phyloP scores from a whole-genome alignment of 1,140 invertebrate genomes.

The Platorchestia sp. region DNA sequence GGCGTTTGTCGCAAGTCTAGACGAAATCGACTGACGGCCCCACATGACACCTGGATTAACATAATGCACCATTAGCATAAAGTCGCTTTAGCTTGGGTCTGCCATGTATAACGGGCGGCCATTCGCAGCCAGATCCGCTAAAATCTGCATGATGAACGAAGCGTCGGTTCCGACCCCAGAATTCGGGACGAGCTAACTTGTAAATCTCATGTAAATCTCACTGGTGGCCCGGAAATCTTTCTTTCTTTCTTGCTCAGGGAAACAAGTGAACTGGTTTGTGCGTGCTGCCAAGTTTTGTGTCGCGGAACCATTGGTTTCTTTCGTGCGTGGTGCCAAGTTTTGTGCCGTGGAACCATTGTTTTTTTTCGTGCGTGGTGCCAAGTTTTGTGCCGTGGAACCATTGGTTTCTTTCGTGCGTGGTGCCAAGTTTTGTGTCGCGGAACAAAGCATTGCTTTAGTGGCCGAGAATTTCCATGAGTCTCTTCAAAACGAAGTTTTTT shows the following conservation, averaged over 20 bases:
- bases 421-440: too few relatives aligned
- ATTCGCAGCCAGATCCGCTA: background rate
- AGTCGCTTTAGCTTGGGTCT: conserved; percentile 19
- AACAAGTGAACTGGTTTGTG: background rate
- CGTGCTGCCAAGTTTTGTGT: background rate
- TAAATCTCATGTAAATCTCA: conserved; percentile 30
- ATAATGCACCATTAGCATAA: conserved; percentile 42
- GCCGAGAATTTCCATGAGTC: too few relatives aligned
- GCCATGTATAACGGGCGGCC: conserved; percentile 14
- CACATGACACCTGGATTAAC: conserved; percentile 16
- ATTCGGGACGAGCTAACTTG: conserved; percentile 35
- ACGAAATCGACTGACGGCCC: background rate
- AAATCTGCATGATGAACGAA: conserved; percentile 36
- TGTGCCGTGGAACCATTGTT: too few relatives aligned
- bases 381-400: background rate
- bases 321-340: too few relatives aligned
- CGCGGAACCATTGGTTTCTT: background rate
- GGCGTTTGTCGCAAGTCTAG: conserved; percentile 32
- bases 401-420: background rate
- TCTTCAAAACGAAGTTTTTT: too few relatives aligned
- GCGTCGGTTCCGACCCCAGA: background rate
- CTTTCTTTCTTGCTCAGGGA: background rate
- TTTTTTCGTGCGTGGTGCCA: background rate
- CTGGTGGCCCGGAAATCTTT: background rate
- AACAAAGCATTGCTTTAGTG: too few relatives aligned